Base-by-base conservation (phyloP, 2,797 vertebrate species). In the Pangasius krempfi region DNA sequence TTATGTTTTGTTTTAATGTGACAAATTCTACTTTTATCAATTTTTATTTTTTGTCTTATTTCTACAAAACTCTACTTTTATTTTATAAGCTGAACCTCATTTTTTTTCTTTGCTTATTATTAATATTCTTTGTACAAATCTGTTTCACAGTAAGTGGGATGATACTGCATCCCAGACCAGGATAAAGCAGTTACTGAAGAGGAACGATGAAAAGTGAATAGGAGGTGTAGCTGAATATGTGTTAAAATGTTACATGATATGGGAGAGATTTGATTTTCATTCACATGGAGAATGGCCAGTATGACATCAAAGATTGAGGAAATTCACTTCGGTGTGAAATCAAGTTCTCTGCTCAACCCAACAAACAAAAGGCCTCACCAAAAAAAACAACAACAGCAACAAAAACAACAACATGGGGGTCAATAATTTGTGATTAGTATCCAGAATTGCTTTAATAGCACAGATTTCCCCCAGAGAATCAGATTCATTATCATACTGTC, bases 311-410 rank as follows among this genome's bases (percentile, higher is more conserved):
- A 73, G 89, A 91, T 84, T 86, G 44, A 84, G 50, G 79, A 50
- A 83, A 81, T 81, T 44, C 56, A 78, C 70, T 79, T 50, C 13
- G 75, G 79, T 86, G 76, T 62, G 66, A 54, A 90, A 89, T 91
- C 95, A 96, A 92, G 50, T 95, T 95, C 93, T 95, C 91, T 64
- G 73, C 94, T 93, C 93, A 92, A 94, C 94, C 94, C 91, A 70
- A 73, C 76, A 85, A 82, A 88, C 62, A 92, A 86, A 81, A 27
- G 66, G 88, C 88, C 58, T 86, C 13, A 66, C 30, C 37, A 84
- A 84, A 85, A 85, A 16, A 93, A 87, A 88, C 92, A 90, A 90
- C 92, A 94, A 94, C n/a, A 52, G 52, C 68, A 58, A 22, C 72
- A 47, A 22, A 1, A 16, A 52, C 5, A 22, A 33, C 14, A 82